Evolutionary conservation across 2,888 invertebrate genomes (phyloP), one percentile per base, ranked within the genome.

Genomic region (Augochlorella aurata): DNA sequence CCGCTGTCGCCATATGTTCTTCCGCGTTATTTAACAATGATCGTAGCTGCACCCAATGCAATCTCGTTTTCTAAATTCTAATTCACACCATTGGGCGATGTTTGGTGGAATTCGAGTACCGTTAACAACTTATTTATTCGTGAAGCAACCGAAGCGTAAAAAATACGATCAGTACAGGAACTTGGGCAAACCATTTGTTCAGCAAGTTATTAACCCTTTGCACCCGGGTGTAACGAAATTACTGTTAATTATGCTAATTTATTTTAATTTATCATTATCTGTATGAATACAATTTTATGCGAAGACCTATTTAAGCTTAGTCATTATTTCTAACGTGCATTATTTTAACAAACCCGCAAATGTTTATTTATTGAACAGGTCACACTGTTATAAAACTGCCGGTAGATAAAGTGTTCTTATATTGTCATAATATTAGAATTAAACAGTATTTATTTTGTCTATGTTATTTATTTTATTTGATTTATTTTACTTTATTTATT

Each of bases 21-120:
- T 61, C 21, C 71, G 67, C 67, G 45, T 72, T 72, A 72, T 72
- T 70, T 70, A 79, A 58, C 79, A 70, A 70, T 70, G 54, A 79
- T 44, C 29, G 49, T 24, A 18, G 14, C 21, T 61, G 9, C 29
- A n/a, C 18, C 67, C 38, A n/a, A 29, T 12, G 54, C n/a, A 4
- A 14, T 38, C 14, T 29, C 63, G 49, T 74, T 74, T 78, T 65
- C 38, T 66, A 70, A 50, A 78, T 69, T 74, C 65, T 74, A 45
- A 71, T 61, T 66, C 69, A 24, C 18, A 24, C 61, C 58, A n/a
- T 63, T 76, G 45, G 54, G 18, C 65, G 58, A 38, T 50, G 76
- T 73, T 58, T 29, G 52, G 69, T 47, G 61, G 29, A 72, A 67
- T 74, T 70, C 66, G 16, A 38, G 14, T 58, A 49, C 52, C 54